These are phyloP conservation scores for Schizaphis graminum DNA, from an alignment of 2,888 invertebrate genomes.

Conservation along the genomic window DNA sequence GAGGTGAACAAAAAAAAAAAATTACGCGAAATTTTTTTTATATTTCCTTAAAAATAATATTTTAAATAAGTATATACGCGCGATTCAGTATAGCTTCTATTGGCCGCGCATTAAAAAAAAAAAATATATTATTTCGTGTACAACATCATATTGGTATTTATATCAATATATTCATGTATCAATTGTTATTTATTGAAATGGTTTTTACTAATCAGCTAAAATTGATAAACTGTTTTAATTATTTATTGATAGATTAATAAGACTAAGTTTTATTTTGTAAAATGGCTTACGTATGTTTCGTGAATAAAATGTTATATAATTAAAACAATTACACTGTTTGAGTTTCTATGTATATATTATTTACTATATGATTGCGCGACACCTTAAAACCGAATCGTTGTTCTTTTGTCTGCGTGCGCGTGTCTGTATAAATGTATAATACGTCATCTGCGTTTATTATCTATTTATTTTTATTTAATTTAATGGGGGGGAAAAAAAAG, in stretches of 20 bases:
- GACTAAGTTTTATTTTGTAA: background rate
- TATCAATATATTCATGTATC: background rate
- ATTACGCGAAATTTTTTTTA: background rate
- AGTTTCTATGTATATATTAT: background rate
- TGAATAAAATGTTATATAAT: background rate
- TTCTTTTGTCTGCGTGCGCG: conserved; percentile 9
- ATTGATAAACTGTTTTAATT: background rate
- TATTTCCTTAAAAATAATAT: background rate
- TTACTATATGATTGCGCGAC: background rate
- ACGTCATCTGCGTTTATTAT: background rate
- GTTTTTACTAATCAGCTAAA: background rate
- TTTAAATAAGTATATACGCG: background rate
- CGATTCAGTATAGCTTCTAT: background rate
- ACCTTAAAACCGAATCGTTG: conserved; percentile 25
- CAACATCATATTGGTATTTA: background rate
- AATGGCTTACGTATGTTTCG: background rate
- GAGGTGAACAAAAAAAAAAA: background rate
- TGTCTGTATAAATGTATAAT: background rate
- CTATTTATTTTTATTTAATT: background rate
- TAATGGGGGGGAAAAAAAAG: background rate
- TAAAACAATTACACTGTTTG: background rate
- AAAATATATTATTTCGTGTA: background rate
- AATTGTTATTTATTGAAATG: background rate
- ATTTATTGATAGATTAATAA: background rate
- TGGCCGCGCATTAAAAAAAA: background rate